Conservation (phyloP, 53 echinoderm and acorn worm species). For the Hippasteria phrygiana region DNA sequence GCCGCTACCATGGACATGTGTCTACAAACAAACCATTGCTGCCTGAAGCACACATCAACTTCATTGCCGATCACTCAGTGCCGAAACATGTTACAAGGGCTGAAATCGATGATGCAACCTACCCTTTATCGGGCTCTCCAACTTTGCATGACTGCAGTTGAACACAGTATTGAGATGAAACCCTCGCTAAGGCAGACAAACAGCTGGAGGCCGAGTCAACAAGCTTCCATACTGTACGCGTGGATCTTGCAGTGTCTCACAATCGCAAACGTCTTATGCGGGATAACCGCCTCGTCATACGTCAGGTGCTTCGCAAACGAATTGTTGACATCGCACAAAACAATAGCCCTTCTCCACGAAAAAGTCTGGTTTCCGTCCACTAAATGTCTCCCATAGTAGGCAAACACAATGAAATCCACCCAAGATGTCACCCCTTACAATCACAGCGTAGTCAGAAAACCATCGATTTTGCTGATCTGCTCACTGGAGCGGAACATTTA, state of each 20-base stretch:
- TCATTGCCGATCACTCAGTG: not conserved
- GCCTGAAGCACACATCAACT: not conserved
- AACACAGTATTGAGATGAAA: not conserved
- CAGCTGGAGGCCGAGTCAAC: not conserved
- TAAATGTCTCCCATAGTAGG: constrained; percentile 67
- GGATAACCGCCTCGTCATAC: constrained; percentile 8
- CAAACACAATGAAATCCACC: constrained; percentile 47
- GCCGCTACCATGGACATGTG: too few relatives aligned
- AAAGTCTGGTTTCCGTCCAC: too few relatives aligned
- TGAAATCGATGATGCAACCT: not conserved
- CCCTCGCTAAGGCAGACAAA: not conserved
- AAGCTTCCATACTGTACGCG: constrained; percentile 57
- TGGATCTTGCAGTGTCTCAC: constrained; percentile 59
- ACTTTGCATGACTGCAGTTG: too few relatives aligned
- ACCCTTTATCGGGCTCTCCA: not conserved
- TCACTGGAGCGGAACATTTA: not conserved
- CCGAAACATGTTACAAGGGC: not conserved
- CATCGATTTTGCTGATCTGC: constrained; percentile 70
- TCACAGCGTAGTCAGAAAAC: constrained; percentile 70
- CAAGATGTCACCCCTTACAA: constrained; percentile 66
- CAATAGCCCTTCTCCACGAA: constrained; percentile 8
- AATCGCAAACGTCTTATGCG: constrained; percentile 8
- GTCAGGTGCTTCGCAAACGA: constrained; percentile 4
- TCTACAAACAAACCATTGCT: constrained; percentile 47
- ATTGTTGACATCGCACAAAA: constrained; percentile 10